A percentile compares a stretch with the other conserved stretches of the same genome.
These are phyloP conservation scores for Psilopsiagon aymara DNA, from an alignment of 2,113 vertebrate genomes.

Conservation along the genomic window DNA sequence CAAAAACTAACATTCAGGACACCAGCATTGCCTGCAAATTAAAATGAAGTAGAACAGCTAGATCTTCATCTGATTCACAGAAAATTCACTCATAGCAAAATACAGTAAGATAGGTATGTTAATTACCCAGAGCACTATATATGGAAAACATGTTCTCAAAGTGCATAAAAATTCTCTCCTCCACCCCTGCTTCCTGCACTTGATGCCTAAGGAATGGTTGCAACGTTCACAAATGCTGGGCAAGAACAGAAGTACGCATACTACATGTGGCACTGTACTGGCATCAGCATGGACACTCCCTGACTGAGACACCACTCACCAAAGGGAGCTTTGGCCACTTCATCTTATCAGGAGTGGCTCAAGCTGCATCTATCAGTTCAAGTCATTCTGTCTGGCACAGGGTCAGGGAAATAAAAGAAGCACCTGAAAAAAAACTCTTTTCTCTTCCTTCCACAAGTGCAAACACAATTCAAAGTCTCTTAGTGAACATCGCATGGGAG, in stretches of 20 bases:
- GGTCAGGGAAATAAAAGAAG: background rate
- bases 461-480: background rate
- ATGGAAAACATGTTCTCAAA: background rate
- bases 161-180: background rate
- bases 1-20: background rate
- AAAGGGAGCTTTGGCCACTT: background rate
- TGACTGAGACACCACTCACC: background rate
- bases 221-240: background rate
- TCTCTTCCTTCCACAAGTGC: background rate
- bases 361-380: background rate
- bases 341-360: background rate
- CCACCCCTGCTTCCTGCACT: background rate
- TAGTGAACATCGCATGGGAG: background rate
- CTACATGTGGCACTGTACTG: rapidly evolving
- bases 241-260: rapidly evolving
- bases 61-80: background rate
- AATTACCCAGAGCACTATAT: background rate
- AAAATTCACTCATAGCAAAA: background rate
- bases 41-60: background rate
- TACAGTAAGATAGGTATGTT: rapidly evolving
- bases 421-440: background rate
- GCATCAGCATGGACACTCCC: background rate
- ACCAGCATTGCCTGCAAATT: background rate
- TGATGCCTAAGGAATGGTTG: background rate
- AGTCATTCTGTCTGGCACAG: background rate